Evolutionary conservation across 2,113 vertebrate genomes (phyloP).

Genomic region (Butorides virescens): DNA sequence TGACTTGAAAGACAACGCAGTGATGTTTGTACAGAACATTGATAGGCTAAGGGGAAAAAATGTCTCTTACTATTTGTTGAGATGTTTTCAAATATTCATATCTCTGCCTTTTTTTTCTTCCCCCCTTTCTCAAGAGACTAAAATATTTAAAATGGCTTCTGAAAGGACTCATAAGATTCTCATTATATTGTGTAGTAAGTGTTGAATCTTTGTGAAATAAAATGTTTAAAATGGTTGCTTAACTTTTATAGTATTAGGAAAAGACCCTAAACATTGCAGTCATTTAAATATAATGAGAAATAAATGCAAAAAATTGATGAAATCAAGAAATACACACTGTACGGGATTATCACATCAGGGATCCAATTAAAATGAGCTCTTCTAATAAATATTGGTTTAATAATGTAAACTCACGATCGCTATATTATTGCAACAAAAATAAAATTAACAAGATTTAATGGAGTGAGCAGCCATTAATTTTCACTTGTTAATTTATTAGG

Average conservation of each 20-base stretch:
- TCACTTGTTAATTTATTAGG: slow-evolving; percentile 76
- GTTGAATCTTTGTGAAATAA: slow-evolving; percentile 38
- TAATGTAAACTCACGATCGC: slow-evolving; percentile 70
- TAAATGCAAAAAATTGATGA: slow-evolving; percentile 63
- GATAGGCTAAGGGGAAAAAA: neutral
- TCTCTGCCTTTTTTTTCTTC: neutral
- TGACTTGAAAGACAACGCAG: neutral
- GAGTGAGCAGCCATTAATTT: slow-evolving; percentile 75
- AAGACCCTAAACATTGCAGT: slow-evolving; percentile 22
- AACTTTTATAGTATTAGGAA: slow-evolving; percentile 47
- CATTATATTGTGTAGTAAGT: slow-evolving; percentile 37
- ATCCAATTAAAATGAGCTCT: slow-evolving; percentile 72
- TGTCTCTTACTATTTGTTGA: neutral
- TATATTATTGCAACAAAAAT: slow-evolving; percentile 67
- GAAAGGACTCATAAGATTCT: neutral
- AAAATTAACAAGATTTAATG: slow-evolving; percentile 80
- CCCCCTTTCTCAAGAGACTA: neutral
- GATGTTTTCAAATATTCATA: neutral
- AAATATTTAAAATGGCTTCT: slow-evolving; percentile 4
- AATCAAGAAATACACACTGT: slow-evolving; percentile 55
- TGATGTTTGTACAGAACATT: neutral
- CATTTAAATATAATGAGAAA: slow-evolving; percentile 70
- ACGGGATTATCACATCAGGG: slow-evolving; percentile 65
- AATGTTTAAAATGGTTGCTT: slow-evolving; percentile 60
- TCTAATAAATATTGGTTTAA: slow-evolving; percentile 77